Conservation (phyloP, 2,113 vertebrate genomes). For the Talpa occidentalis region DNA sequence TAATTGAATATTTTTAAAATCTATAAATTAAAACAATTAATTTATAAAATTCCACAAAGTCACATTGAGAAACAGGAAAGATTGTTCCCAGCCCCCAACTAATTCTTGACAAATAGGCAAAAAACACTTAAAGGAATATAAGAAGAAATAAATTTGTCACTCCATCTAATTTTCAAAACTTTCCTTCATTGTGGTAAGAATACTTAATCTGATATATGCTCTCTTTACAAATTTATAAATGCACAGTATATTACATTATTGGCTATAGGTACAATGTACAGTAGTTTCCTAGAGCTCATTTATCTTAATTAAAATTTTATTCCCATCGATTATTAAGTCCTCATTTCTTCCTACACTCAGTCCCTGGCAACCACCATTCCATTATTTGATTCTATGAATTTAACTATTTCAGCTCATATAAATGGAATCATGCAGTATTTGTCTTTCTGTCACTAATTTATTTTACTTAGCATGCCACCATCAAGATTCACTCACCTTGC, state of each 20-base stretch:
- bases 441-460: not conserved
- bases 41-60: not conserved
- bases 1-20: not conserved
- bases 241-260: not conserved
- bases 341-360: not conserved
- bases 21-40: not conserved
- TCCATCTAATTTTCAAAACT: not conserved
- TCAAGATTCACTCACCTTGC: not conserved
- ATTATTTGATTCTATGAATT: not conserved
- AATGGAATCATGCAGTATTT: not conserved
- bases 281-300: not conserved
- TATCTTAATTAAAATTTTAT: not conserved
- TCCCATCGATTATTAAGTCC: not conserved
- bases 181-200: not conserved
- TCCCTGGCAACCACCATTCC: not conserved
- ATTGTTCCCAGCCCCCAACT: not conserved
- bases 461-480: not conserved
- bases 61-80: not conserved
- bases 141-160: not conserved
- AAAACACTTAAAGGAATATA: not conserved
- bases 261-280: not conserved
- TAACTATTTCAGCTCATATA: not conserved
- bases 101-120: not conserved
- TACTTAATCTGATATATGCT: not conserved
- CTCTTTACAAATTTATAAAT: not conserved